Evolutionary conservation across 2,113 vertebrate species (phyloP).

Genomic region (Mola mola): DNA sequence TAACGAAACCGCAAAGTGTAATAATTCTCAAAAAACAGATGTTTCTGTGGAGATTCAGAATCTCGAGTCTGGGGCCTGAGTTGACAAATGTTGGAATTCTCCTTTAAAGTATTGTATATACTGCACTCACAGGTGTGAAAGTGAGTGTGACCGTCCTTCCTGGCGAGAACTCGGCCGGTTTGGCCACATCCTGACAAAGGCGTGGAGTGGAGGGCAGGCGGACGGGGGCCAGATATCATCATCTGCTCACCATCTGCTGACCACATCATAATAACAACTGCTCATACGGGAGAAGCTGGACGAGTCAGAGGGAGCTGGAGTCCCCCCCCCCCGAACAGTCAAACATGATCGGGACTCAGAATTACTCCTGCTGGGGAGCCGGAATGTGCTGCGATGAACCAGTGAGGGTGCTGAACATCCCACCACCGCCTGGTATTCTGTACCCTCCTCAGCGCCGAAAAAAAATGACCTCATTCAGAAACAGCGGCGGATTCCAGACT

Average conservation of each 20-base stretch:
- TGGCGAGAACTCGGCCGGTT: conserved; percentile 49
- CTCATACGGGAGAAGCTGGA: not conserved
- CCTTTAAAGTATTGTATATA: no score
- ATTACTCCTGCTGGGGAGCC: no score
- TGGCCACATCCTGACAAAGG: conserved; percentile 51
- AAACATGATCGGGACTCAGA: no score
- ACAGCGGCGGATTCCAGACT: conserved; percentile 37
- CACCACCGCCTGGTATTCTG: not conserved
- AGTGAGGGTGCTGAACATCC: no score
- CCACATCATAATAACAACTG: not conserved
- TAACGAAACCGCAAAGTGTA: no score
- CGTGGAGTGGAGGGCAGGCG: conserved; percentile 38
- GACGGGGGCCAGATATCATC: conserved; percentile 45
- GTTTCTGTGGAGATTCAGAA: no score
- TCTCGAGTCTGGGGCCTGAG: no score
- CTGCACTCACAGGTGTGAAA: no score
- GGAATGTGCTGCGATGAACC: no score
- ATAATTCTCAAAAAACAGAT: no score
- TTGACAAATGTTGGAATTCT: no score
- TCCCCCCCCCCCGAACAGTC: no score
- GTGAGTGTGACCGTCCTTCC: conserved; percentile 40
- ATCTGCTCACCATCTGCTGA: conserved; percentile 38
- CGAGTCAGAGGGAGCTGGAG: not conserved
- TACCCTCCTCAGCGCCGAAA: conserved; percentile 15
- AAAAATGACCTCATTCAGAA: conserved; percentile 47